These are phyloP conservation scores for Pipistrellus nathusii DNA, from an alignment of 2,797 vertebrate species.

Conservation along the genomic window DNA sequence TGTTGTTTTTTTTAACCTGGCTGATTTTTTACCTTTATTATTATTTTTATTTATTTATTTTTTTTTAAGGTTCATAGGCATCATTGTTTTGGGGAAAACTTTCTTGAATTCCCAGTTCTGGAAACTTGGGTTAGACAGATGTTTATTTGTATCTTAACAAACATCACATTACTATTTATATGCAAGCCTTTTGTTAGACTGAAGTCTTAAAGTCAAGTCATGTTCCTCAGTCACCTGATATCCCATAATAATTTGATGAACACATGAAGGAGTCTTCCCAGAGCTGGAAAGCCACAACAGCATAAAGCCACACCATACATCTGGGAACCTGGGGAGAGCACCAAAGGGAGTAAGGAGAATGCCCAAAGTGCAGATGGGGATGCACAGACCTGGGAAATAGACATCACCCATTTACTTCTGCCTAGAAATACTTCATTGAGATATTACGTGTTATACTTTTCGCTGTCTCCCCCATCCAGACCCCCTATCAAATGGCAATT, in stretches of 20 bases:
- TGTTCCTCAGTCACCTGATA: background rate
- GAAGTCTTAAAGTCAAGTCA: background rate
- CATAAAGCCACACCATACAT: background rate
- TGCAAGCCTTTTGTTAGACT: background rate
- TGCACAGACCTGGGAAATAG: background rate
- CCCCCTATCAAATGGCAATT: background rate
- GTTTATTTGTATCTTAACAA: background rate
- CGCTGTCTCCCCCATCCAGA: background rate
- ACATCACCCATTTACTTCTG: background rate
- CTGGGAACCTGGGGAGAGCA: background rate
- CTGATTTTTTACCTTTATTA: background rate
- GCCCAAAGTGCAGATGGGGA: background rate
- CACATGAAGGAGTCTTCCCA: background rate
- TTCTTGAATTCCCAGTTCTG: background rate
- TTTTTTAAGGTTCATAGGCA: background rate
- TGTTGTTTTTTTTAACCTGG: no score
- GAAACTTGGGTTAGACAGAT: background rate
- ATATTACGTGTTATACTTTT: background rate
- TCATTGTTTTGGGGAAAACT: background rate
- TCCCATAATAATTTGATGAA: background rate
- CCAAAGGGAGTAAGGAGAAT: background rate
- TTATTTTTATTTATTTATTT: no score
- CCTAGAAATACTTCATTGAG: slow-evolving; percentile 8
- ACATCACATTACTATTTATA: background rate
- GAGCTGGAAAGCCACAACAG: background rate